Evolutionary conservation across 2,113 vertebrate genomes (phyloP).

Genomic region (Chloropsis cyanopogon): DNA sequence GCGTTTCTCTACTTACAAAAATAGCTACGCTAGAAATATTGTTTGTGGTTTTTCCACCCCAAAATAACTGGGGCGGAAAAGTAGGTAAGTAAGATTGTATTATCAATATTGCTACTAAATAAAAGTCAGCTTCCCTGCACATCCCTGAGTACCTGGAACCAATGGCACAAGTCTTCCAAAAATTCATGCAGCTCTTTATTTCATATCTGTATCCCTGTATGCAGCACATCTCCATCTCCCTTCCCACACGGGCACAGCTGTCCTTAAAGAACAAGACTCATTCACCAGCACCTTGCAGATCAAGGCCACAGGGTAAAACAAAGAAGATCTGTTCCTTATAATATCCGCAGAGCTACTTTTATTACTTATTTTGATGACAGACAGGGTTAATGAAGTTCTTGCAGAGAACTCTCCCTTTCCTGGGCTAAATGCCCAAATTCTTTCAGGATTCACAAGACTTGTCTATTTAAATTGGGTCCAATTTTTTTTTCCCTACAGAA

Average conservation of each 20-base stretch:
- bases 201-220: accelerated
- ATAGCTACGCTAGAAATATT: accelerated
- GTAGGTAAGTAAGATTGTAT: background rate
- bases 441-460: conserved; percentile 77
- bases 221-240: background rate
- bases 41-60: accelerated
- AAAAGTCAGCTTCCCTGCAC: background rate
- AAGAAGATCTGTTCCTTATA: background rate
- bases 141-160: background rate
- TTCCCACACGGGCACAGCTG: background rate
- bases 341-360: background rate
- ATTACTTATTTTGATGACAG: conserved; percentile 46
- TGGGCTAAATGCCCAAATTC: conserved; percentile 80
- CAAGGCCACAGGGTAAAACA: background rate
- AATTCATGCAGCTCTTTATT: accelerated
- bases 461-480: conserved; percentile 67
- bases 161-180: background rate
- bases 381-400: conserved; percentile 71
- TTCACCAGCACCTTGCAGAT: background rate
- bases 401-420: conserved; percentile 74
- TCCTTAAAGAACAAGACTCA: background rate
- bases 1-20: background rate
- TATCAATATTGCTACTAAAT: background rate
- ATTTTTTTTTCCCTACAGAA: conserved; percentile 45
- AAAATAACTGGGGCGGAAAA: background rate